Percentiles rank a stretch among this genome's conserved stretches.
These are phyloP conservation scores for Thamnaconus septentrionalis DNA, from an alignment of 2,113 vertebrate species.

Conservation along the genomic window DNA sequence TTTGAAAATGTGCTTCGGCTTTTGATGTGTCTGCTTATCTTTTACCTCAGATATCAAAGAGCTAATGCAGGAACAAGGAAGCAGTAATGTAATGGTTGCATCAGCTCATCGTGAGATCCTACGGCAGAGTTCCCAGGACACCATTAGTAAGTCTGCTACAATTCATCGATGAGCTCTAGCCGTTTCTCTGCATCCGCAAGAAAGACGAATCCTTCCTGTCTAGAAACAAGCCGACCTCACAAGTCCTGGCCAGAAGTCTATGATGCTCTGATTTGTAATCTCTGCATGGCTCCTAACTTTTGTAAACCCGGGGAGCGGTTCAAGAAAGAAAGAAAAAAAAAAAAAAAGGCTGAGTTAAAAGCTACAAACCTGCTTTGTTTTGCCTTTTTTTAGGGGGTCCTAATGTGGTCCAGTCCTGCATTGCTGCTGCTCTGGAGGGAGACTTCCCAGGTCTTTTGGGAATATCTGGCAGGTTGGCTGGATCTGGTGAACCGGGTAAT, in stretches of 20 bases:
- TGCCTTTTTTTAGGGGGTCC: slow-evolving; percentile 56
- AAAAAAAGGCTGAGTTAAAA: neutral
- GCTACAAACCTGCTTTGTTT: neutral
- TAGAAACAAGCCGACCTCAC: neutral
- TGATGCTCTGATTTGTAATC: neutral
- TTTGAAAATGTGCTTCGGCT: neutral
- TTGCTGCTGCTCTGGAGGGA: slow-evolving; percentile 62
- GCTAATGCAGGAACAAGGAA: slow-evolving; percentile 81
- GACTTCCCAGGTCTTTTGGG: slow-evolving; percentile 71
- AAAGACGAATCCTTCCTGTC: slow-evolving; percentile 2
- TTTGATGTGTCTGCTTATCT: slow-evolving; percentile 1
- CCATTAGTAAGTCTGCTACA: slow-evolving; percentile 73
- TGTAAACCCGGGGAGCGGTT: neutral
- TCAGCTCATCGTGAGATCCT: slow-evolving; percentile 83
- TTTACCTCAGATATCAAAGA: slow-evolving; percentile 81
- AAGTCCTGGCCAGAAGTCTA: neutral
- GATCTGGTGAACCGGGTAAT: slow-evolving; percentile 61
- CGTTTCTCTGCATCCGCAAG: neutral
- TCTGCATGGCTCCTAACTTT: neutral
- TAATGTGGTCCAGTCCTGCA: slow-evolving; percentile 65
- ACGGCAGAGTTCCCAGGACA: slow-evolving; percentile 80
- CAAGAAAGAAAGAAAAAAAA: neutral
- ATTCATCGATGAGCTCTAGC: neutral
- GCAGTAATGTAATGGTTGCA: slow-evolving; percentile 83
- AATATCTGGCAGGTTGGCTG: slow-evolving; percentile 57